phyloP scores from a whole-genome alignment of 2,113 vertebrate genomes.

The Channa argus region DNA sequence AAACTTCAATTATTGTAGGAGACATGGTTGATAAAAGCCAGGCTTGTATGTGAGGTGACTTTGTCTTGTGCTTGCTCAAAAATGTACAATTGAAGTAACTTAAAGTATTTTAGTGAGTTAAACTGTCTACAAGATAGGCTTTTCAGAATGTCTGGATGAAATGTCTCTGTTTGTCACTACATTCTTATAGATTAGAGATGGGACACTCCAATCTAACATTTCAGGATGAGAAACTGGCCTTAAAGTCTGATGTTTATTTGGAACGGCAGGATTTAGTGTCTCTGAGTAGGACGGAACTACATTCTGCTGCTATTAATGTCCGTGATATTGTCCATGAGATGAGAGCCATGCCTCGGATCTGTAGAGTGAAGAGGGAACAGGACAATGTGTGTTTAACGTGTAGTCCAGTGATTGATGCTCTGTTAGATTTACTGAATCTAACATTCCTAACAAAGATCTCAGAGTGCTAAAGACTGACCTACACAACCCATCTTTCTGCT shows the following conservation, averaged over 20 bases:
- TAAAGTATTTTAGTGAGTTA: too few relatives aligned
- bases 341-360: conserved; percentile 68
- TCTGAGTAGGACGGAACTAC: conserved; percentile 53
- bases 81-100: too few relatives aligned
- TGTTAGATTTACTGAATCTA: conserved; percentile 47
- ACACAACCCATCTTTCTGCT: neutral
- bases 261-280: conserved; percentile 73
- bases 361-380: conserved; percentile 55
- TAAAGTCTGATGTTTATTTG: conserved; percentile 70
- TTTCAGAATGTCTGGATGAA: neutral
- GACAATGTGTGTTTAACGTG: conserved; percentile 63
- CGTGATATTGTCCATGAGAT: conserved; percentile 73
- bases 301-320: conserved; percentile 64
- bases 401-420: conserved; percentile 70
- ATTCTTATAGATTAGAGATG: conserved; percentile 18
- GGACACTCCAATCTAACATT: conserved; percentile 33
- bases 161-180: neutral
- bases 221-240: conserved; percentile 48
- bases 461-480: neutral
- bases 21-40: too few relatives aligned
- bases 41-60: too few relatives aligned
- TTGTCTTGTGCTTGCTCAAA: too few relatives aligned
- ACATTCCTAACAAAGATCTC: conserved; percentile 16
- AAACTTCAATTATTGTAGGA: too few relatives aligned
- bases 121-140: neutral